Conservation (phyloP, 2,113 vertebrate genomes). For the Muscicapa adusta region DNA sequence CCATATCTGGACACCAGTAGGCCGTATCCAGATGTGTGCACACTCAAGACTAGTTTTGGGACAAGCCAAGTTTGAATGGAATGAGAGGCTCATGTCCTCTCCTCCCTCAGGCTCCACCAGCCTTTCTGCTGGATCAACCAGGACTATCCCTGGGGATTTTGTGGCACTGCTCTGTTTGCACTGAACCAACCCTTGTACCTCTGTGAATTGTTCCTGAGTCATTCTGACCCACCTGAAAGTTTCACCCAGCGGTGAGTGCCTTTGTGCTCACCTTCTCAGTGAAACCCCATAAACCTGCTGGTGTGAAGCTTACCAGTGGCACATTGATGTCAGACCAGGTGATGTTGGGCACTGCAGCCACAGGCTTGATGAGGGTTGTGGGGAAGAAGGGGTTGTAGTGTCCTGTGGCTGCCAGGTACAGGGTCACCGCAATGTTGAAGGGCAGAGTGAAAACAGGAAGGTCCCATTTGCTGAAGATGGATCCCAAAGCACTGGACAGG, state of each 20-base stretch:
- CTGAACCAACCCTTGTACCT: fast-evolving
- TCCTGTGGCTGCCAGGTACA: conserved; percentile 88
- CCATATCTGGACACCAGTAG: not conserved
- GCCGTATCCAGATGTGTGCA: not conserved
- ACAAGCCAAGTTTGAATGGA: not conserved
- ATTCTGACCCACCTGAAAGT: fast-evolving
- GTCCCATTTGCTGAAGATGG: conserved; percentile 90
- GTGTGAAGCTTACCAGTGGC: conserved; percentile 74
- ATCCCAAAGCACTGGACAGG: conserved; percentile 86
- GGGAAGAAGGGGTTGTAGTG: conserved; percentile 88
- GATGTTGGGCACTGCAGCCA: conserved; percentile 78
- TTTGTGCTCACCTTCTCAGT: not conserved
- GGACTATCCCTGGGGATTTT: not conserved
- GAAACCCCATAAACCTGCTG: not conserved
- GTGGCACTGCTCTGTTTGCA: not conserved
- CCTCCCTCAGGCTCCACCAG: not conserved
- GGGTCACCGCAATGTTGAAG: conserved; percentile 87
- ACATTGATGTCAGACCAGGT: conserved; percentile 84
- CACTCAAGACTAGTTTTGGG: not conserved
- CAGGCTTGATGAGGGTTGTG: conserved; percentile 80
- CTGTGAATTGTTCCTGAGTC: not conserved
- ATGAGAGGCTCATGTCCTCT: not conserved
- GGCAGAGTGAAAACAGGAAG: conserved; percentile 91
- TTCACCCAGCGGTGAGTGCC: not conserved
- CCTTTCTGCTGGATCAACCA: not conserved